phyloP scores from a whole-genome alignment of 1,140 invertebrate species.

The Platyura marginata region DNA sequence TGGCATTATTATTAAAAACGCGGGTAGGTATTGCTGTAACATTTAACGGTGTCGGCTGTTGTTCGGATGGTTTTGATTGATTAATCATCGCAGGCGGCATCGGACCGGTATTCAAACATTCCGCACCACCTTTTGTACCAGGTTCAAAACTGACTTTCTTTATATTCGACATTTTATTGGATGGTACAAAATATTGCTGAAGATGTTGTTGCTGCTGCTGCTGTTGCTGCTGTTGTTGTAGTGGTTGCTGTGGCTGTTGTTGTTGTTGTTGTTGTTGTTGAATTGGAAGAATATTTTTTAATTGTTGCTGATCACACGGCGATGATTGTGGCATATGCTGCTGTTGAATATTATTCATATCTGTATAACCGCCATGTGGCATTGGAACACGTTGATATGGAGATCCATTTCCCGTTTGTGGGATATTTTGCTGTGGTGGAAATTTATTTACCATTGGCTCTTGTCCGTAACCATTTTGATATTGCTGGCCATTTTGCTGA shows the following conservation, averaged over 20 bases:
- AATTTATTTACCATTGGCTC: conserved; percentile 8
- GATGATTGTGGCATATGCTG: conserved; percentile 11
- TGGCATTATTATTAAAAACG: conserved; percentile 14
- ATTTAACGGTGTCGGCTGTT: conserved; percentile 7
- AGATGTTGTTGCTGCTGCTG: conserved; percentile 26
- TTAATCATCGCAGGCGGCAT: conserved; percentile 22
- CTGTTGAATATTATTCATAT: conserved; percentile 13
- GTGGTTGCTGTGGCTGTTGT: conserved; percentile 15
- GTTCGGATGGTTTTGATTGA: conserved; percentile 4
- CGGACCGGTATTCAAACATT: conserved; percentile 30
- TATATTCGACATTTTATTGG: conserved; percentile 29
- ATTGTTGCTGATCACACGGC: conserved; percentile 29
- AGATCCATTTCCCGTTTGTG: conserved; percentile 21
- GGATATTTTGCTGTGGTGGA: conserved; percentile 15
- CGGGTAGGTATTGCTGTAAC: conserved; percentile 21
- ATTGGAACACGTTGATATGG: conserved; percentile 34
- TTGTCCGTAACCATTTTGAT: conserved; percentile 13
- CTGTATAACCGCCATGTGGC: conserved; percentile 24
- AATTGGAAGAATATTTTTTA: conserved; percentile 12
- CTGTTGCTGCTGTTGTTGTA: conserved; percentile 13
- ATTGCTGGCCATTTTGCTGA: conserved; percentile 15
- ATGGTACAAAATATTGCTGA: conserved; percentile 29
- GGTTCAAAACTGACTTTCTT: conserved; percentile 50
- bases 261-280: conserved; percentile 27
- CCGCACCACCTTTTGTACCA: conserved; percentile 37